These are phyloP conservation scores for Crocuta crocuta DNA, from an alignment of 2,113 vertebrate species.

Conservation along the genomic window DNA sequence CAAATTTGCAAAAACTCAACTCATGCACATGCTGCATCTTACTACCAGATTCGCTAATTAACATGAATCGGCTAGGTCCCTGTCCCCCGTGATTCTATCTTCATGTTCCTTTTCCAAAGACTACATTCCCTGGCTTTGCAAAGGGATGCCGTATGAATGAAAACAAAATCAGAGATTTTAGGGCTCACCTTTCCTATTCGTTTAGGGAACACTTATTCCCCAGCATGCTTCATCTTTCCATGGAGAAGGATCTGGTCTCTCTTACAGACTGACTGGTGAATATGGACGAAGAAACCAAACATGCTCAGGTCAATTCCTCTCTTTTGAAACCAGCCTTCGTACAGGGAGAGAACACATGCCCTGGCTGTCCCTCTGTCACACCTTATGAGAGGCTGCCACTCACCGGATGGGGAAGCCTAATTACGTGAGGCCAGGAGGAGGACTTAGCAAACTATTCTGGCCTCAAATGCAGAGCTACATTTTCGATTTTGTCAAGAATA, in stretches of 20 bases:
- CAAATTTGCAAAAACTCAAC: background rate
- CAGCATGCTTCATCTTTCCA: background rate
- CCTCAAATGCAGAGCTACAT: background rate
- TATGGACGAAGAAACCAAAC: background rate
- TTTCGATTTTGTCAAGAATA: background rate
- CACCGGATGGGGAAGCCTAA: background rate
- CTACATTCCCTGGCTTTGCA: background rate
- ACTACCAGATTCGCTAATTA: background rate
- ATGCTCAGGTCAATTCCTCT: background rate
- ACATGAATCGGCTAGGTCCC: background rate
- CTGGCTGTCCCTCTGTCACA: background rate
- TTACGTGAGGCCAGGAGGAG: background rate
- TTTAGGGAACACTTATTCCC: background rate
- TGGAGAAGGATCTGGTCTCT: background rate
- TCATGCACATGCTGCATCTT: background rate
- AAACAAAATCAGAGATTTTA: background rate
- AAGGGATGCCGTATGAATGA: background rate
- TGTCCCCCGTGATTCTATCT: too few relatives aligned
- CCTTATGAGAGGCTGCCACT: background rate
- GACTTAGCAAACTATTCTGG: background rate
- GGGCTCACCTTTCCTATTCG: background rate
- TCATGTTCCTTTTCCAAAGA: background rate
- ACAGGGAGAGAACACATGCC: background rate
- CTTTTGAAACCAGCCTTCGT: background rate
- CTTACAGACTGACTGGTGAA: background rate